Evolutionary conservation across 2,888 invertebrate genomes (phyloP).

Genomic region (Hipparchia sbordonii): DNA sequence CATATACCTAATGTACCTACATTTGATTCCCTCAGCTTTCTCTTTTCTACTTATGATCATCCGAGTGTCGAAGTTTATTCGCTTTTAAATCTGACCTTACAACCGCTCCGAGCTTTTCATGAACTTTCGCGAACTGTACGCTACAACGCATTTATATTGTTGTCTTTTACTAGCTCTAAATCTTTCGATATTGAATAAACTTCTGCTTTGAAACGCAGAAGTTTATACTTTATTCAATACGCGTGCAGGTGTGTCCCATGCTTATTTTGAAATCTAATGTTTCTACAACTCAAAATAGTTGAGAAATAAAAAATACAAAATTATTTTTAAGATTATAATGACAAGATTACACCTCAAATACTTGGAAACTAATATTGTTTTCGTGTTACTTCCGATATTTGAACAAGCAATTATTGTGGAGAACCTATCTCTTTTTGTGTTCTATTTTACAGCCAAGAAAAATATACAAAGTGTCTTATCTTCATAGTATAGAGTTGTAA

Average conservation of each 20-base stretch:
- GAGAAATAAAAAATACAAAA: neutral
- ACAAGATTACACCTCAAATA: conserved; percentile 21
- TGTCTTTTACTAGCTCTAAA: neutral
- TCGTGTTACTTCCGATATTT: conserved; percentile 57
- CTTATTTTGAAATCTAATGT: neutral
- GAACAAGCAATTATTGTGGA: conserved; percentile 61
- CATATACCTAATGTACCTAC: too few relatives aligned
- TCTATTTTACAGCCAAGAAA: conserved; percentile 48
- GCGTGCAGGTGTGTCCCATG: too few relatives aligned
- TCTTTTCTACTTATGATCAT: too few relatives aligned
- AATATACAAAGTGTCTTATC: conserved; percentile 43
- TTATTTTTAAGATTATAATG: conserved; percentile 12
- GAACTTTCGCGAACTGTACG: neutral
- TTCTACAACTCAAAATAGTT: neutral
- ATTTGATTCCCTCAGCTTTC: too few relatives aligned
- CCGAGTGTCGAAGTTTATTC: neutral
- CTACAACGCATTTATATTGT: neutral
- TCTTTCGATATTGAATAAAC: neutral
- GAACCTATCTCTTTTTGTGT: conserved; percentile 62
- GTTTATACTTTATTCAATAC: neutral
- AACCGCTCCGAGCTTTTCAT: neutral
- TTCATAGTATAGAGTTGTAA: conserved; percentile 49
- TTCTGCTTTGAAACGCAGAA: neutral
- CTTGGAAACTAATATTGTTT: conserved; percentile 21
- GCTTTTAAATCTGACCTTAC: neutral